Evolutionary conservation across 2,888 invertebrate species (phyloP), one percentile per base, ranked within the genome.

Genomic region (Pelosia muscerda): DNA sequence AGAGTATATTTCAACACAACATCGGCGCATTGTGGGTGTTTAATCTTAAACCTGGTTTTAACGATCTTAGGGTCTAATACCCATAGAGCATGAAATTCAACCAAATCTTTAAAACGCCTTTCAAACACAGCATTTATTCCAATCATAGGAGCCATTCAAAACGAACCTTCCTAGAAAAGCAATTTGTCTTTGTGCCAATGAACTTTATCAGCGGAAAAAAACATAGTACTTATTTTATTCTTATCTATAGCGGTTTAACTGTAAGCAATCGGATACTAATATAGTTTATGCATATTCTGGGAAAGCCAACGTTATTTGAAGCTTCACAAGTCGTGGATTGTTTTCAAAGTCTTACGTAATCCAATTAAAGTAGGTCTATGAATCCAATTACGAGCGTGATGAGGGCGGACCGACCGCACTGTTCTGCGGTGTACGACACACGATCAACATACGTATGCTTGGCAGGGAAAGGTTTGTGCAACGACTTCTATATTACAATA

Each of bases 301-400:
- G 63, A 65, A 65, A 72, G 58, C 65, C 65, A 54, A 60, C n/a
- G 60, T 58, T 49, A 71, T 67, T 64, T 61, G 72, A 74, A 74
- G 75, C 73, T 72, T 61, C 70, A 77, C 75, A 80, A 80, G 79
- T 75, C 68, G 65, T 72, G 63, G 64, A 58, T 67, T 70, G 71
- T 71, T 74, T 77, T 76, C 70, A 71, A 79, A 79, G 70, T 58
- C 66, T 74, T 74, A 57, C 62, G 70, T 78, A 73, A 80, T 80
- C 79, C 74, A 76, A 79, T 81, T 79, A 75, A 65, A 69, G 70
- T 63, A 71, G 68, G 72, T 73, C 65, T 72, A 77, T 72, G 68
- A 75, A 80, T 80, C 79, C 81, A 75, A 80, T 79, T 80, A 80
- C 69, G 53, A 68, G 54, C 55, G 59, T 72, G 77, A 75, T 73